Base-by-base conservation (phyloP, 2,113 vertebrate genomes). In the Elephantulus edwardii region DNA sequence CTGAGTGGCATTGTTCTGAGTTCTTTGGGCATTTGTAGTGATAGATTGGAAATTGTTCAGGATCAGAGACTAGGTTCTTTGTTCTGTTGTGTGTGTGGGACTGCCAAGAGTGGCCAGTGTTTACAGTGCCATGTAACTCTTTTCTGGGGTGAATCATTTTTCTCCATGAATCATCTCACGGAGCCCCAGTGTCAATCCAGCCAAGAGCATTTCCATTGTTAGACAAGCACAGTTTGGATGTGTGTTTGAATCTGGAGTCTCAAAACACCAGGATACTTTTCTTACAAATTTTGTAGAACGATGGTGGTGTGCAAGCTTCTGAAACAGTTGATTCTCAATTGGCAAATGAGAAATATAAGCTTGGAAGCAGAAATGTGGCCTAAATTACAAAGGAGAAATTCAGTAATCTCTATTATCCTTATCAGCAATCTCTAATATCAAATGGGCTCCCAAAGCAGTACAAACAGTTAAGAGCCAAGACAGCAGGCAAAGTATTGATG, bases 21-120 rank as follows among this genome's bases (percentile, higher is more conserved):
- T 81, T 90, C 75, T 93, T 60, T 20, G 9, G 30, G 66, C 30
- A 83, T 87, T 93, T 89, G 50, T 80, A 70, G n/a, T 81, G 48
- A 93, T 84, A 92, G 60, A 89, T 38, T 76, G 72, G 83, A 95
- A 81, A 83, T 70, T 90, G 74, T 87, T 95, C 64, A 85, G 83
- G 79, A 62, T 89, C 62, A 91, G 78, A 96, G 52, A 94, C 68
- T 71, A 86, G 76, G 86, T 62, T 78, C 56, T 90, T 80, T 95
- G 75, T 92, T 91, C n/a, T 86, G 72, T 48, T 90, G 77, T 30
- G 44, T 74, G 91, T 86, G 84, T 11, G 58, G n/a, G 78, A 60
- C 22, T 83, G 75, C 66, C 84, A 71, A 76, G 82, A 82, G 20
- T 42, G 22, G 8, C 52, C 74, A 93, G 52, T 56, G 42, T 91